These are phyloP conservation scores for Rhinichthys osculus DNA, from an alignment of 2,797 vertebrate species.

Conservation along the genomic window DNA sequence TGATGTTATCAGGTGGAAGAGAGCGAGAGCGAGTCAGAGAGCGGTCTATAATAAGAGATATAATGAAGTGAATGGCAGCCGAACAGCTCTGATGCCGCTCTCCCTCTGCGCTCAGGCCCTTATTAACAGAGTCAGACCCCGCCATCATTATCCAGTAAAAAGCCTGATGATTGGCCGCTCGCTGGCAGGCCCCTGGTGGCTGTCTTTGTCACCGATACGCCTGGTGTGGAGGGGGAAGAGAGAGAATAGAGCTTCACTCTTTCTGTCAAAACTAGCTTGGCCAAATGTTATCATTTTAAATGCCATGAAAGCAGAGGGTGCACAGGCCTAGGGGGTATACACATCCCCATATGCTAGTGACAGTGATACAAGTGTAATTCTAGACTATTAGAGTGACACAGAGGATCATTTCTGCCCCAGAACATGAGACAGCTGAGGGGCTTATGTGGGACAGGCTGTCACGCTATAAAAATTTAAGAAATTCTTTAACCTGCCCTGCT, in stretches of 20 bases:
- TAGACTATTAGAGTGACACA: conserved; percentile 95
- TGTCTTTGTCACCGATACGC: conserved; percentile 80
- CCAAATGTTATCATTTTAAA: conserved; percentile 97
- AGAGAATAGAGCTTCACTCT: conserved; percentile 71
- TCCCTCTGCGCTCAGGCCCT: conserved; percentile 64
- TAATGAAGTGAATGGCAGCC: conserved; percentile 77
- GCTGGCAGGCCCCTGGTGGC: conserved; percentile 86
- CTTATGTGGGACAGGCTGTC: conserved; percentile 89
- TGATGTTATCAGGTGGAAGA: conserved; percentile 46
- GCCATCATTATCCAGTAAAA: conserved; percentile 89
- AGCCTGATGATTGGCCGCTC: conserved; percentile 84
- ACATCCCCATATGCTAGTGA: conserved; percentile 94
- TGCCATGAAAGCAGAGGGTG: conserved; percentile 91
- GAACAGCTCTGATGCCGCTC: conserved; percentile 52
- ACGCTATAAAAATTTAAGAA: conserved; percentile 93
- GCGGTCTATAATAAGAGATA: conserved; percentile 67
- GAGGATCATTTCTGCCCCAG: conserved; percentile 86
- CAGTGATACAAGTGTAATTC: conserved; percentile 98
- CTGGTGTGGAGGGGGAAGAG: conserved; percentile 74
- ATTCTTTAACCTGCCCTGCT: conserved; percentile 90
- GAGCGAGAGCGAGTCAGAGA: conserved; percentile 10
- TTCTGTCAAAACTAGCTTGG: conserved; percentile 89
- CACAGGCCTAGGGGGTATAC: conserved; percentile 93
- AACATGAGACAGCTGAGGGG: conserved; percentile 86
- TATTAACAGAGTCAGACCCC: conserved; percentile 79